These are phyloP conservation scores for Chloebia gouldiae DNA, from an alignment of 2,113 vertebrate species.

Conservation along the genomic window DNA sequence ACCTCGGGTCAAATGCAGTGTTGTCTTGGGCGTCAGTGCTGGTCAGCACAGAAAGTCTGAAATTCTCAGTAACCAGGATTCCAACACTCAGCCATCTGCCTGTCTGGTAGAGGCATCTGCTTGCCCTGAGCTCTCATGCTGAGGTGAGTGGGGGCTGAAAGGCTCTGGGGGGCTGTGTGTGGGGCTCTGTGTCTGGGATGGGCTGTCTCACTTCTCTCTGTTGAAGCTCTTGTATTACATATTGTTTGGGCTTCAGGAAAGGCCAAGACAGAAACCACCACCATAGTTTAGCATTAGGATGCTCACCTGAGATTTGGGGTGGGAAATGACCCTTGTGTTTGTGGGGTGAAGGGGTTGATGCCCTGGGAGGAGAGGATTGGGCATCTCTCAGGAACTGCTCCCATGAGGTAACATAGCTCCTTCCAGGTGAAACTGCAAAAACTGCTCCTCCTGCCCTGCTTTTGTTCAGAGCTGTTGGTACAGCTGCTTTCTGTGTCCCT, in stretches of 20 bases:
- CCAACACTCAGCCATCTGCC: background rate
- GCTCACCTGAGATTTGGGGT: background rate
- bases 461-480: background rate
- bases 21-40: too few species aligned
- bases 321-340: background rate
- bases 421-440: fast-evolving
- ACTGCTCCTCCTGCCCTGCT: background rate
- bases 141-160: background rate
- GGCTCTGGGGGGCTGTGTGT: background rate
- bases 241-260: background rate
- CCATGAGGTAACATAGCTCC: fast-evolving
- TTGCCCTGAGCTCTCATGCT: fast-evolving
- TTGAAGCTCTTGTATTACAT: background rate
- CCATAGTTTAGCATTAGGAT: fast-evolving
- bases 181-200: background rate
- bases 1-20: too few species aligned
- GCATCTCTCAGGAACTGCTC: background rate
- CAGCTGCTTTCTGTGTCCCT: background rate
- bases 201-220: background rate
- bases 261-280: background rate
- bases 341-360: background rate
- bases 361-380: background rate
- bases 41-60: too few species aligned
- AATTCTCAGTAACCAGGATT: too few species aligned
- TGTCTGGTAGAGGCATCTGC: background rate